phyloP scores from a whole-genome alignment of 2,113 vertebrate genomes.

The Pandion haliaetus region DNA sequence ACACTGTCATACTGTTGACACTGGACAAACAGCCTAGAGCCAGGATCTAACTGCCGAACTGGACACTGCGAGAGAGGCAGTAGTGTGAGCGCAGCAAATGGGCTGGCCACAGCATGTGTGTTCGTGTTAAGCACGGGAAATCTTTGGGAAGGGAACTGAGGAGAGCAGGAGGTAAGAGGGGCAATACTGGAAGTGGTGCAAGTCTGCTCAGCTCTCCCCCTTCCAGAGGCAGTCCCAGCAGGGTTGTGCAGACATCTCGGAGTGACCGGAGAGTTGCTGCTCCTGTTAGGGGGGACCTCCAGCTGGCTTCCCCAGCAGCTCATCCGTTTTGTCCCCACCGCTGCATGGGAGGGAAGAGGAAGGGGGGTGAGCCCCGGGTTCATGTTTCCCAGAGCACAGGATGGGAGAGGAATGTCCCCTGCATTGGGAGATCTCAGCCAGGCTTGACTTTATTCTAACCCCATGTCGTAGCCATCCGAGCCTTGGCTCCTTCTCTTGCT shows the following conservation, averaged over 20 bases:
- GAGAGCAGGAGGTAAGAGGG: not conserved
- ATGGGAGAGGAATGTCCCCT: not conserved
- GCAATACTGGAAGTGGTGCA: not conserved
- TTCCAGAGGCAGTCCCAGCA: not conserved
- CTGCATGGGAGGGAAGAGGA: not conserved
- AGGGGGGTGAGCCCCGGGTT: accelerated
- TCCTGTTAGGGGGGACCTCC: not conserved
- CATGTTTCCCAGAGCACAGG: not conserved
- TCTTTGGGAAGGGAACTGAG: not conserved
- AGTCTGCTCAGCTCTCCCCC: not conserved
- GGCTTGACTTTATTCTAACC: not conserved
- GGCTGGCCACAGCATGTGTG: accelerated
- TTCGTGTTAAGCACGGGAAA: not conserved
- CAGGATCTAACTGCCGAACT: not conserved
- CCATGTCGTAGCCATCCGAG: not conserved
- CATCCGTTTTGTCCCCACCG: not conserved
- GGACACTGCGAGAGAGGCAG: not conserved
- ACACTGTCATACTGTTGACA: accelerated
- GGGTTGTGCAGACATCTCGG: not conserved
- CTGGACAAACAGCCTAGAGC: not conserved
- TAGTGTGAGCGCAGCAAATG: not conserved
- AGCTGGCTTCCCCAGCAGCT: not conserved
- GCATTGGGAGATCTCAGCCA: not conserved
- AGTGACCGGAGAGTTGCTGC: not conserved
- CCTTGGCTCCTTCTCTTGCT: not conserved